Percentiles rank a stretch among this genome's conserved stretches.
phyloP scores from a whole-genome alignment of 2,113 vertebrate species.

The Erinaceus europaeus region DNA sequence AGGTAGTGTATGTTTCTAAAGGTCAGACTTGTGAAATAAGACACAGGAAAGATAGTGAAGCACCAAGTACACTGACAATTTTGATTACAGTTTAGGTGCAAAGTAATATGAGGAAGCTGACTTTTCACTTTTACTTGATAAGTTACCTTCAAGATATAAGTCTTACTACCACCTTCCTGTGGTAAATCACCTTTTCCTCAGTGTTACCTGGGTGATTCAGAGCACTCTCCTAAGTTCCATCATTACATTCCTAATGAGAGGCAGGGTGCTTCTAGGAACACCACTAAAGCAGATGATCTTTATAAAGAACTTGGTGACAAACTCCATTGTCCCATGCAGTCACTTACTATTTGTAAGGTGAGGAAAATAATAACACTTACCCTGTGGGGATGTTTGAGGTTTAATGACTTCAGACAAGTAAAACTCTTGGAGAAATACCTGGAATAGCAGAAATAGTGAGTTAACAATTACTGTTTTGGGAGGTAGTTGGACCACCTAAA shows the following conservation, averaged over 20 bases:
- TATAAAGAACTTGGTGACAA: not conserved
- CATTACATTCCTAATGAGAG: no score
- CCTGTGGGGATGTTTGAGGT: not conserved
- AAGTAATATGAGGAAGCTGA: not conserved
- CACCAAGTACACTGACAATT: rapidly evolving
- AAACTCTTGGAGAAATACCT: not conserved
- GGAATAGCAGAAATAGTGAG: not conserved
- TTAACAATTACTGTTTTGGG: not conserved
- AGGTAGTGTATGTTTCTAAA: not conserved
- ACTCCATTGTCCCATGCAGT: not conserved
- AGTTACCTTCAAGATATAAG: not conserved
- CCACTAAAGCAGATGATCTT: not conserved
- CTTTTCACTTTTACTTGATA: not conserved
- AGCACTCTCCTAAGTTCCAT: not conserved
- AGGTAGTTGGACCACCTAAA: not conserved
- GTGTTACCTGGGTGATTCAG: rapidly evolving
- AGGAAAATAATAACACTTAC: not conserved
- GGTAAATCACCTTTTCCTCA: not conserved
- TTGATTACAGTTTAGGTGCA: not conserved
- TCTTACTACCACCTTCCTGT: not conserved
- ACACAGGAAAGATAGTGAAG: not conserved
- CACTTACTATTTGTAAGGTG: not conserved
- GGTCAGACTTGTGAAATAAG: not conserved
- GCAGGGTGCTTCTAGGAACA: not conserved
- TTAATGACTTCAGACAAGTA: not conserved